Evolutionary conservation across 2,888 invertebrate species (phyloP), one percentile per base, ranked within the genome.

Genomic region (Esperia sulphurella): DNA sequence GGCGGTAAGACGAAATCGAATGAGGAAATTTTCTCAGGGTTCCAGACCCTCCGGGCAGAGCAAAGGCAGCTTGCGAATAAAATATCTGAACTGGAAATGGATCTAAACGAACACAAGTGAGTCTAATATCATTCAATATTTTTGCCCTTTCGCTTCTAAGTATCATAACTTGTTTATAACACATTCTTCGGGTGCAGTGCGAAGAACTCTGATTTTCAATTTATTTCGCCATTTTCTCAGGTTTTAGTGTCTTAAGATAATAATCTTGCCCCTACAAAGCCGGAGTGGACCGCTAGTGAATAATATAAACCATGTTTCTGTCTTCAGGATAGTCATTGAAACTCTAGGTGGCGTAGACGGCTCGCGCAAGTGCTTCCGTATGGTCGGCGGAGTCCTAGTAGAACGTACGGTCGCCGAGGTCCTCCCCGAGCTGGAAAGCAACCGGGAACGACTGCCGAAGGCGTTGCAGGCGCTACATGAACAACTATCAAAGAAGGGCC

Each of bases 81-180:
- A 91, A 92, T 98, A 53, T 94, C 96, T 0, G 98, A 98, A 87
- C 90, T 98, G 65, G 97, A 98, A 90, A 93, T 95, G 91, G 98
- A 99, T 82, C 91, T 96, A 54, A 97, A 96, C 78, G 98, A 99
- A 87, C 98, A 98, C 91, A 98, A 96, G 98, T 98, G 90, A 91
- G 90, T 79, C 28, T 2, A 30, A 8, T n/a, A n/a, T n/a, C n/a
- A n/a, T n/a, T n/a, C n/a, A n/a, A 29, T 30, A 28, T 41, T n/a
- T 10, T 10, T 10, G 4, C 12, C 12, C 6, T 37, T 1, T 10
- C 10, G 37, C 12, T 12, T 10, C 2, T 37, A 33, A 10, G 10
- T 41, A 12, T 12, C 3, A 12, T 29, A 29, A 28, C 8, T 31
- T 31, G 5, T 5, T 21, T 21, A 21, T 2, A 5, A 2, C 21